These are phyloP conservation scores for Eremobia ochroleuca DNA, from an alignment of 2,888 invertebrate genomes.

Conservation along the genomic window DNA sequence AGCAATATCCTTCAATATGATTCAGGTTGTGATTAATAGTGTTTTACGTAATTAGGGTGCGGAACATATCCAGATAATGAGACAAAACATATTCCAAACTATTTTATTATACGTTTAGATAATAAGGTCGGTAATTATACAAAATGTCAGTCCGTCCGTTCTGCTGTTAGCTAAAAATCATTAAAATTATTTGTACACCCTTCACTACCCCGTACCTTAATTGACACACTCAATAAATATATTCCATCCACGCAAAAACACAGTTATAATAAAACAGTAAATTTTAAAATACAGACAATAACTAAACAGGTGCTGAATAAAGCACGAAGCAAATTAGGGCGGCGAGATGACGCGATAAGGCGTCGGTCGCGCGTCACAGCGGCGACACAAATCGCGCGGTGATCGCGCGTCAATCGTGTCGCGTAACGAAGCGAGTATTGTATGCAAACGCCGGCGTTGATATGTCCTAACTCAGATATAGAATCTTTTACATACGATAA, in stretches of 20 bases:
- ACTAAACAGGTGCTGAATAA: slow-evolving; percentile 80
- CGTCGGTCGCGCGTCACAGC: slow-evolving; percentile 68
- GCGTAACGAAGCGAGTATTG: slow-evolving; percentile 85
- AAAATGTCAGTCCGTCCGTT: background rate
- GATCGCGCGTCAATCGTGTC: slow-evolving; percentile 80
- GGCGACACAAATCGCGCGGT: slow-evolving; percentile 76
- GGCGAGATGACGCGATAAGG: slow-evolving; percentile 74
- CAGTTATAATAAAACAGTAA: slow-evolving; percentile 50
- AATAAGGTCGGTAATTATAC: background rate
- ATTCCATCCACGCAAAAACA: slow-evolving; percentile 36
- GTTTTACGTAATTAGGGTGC: no score
- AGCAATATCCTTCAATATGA: no score
- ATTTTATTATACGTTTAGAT: background rate
- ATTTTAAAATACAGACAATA: slow-evolving; percentile 61
- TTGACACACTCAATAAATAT: slow-evolving; percentile 15
- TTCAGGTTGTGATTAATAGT: no score
- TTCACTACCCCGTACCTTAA: background rate
- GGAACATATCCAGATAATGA: background rate
- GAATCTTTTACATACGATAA: slow-evolving; percentile 70
- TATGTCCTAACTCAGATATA: slow-evolving; percentile 69
- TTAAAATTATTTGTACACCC: background rate
- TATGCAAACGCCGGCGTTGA: slow-evolving; percentile 81
- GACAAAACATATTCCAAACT: background rate
- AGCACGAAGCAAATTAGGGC: slow-evolving; percentile 82
- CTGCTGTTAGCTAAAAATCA: background rate